Conservation (phyloP, 2,113 vertebrate species). For the Arenaria interpres region DNA sequence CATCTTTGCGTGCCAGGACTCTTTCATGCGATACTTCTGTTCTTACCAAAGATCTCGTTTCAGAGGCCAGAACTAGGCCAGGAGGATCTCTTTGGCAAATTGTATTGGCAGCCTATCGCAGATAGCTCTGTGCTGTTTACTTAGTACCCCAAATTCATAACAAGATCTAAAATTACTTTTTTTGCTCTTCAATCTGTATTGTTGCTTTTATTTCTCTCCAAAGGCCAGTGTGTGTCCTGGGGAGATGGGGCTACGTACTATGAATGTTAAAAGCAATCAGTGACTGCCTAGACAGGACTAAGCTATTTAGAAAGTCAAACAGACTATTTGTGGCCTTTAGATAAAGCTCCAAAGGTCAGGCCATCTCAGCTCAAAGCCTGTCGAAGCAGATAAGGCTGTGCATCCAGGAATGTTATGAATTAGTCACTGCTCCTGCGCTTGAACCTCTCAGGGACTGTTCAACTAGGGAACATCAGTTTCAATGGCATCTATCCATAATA, state of each 20-base stretch:
- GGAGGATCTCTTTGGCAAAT: background rate
- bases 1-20: background rate
- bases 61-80: background rate
- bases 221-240: background rate
- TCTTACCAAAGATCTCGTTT: background rate
- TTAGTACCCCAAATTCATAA: background rate
- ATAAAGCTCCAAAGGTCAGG: slow-evolving; percentile 68
- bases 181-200: background rate
- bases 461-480: background rate
- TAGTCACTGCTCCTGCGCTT: background rate
- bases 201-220: slow-evolving; percentile 9
- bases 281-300: slow-evolving; percentile 21
- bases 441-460: slow-evolving; percentile 2
- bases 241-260: background rate
- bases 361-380: slow-evolving; percentile 34
- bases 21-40: background rate
- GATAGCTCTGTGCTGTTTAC: background rate
- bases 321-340: slow-evolving; percentile 65
- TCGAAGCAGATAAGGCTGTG: slow-evolving; percentile 52
- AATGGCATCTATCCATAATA: background rate
- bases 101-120: accelerated
- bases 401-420: slow-evolving; percentile 38
- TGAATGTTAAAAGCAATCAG: slow-evolving; percentile 38
- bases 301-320: slow-evolving; percentile 64
- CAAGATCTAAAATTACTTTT: background rate